Conservation (phyloP, 2,113 vertebrate species). For the Albula goreensis region DNA sequence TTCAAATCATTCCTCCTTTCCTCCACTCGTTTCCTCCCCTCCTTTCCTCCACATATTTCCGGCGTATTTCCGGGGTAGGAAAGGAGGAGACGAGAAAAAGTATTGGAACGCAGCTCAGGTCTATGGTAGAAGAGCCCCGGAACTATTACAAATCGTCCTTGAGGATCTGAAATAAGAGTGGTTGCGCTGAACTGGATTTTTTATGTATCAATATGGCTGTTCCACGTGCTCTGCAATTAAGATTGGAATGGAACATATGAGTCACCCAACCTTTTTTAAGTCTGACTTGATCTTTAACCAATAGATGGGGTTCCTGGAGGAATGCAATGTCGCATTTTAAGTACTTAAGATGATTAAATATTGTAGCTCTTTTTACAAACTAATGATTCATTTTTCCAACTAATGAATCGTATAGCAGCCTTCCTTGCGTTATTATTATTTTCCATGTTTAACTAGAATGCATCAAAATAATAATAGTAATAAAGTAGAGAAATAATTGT, state of each 20-base stretch:
- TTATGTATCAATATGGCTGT: conserved; percentile 21
- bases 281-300: background rate
- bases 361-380: too few relatives aligned
- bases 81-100: too few relatives aligned
- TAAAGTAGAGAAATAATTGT: conserved; percentile 1
- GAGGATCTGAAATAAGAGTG: background rate
- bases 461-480: background rate
- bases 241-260: conserved; percentile 7
- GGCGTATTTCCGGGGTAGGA: too few relatives aligned
- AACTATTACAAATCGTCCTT: conserved; percentile 9
- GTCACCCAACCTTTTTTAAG: conserved; percentile 6
- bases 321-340: too few relatives aligned
- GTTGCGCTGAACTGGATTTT: conserved; percentile 18
- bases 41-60: too few relatives aligned
- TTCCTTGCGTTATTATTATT: too few relatives aligned
- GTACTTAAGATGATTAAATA: too few relatives aligned
- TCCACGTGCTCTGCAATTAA: conserved; percentile 8
- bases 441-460: background rate
- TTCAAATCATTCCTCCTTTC: too few relatives aligned
- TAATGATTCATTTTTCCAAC: too few relatives aligned
- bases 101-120: too few relatives aligned
- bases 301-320: background rate
- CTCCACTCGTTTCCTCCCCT: too few relatives aligned
- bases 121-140: background rate
- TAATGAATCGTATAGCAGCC: too few relatives aligned